Conservation (phyloP, 2,113 vertebrate species). For the Poeciliopsis retropinna region DNA sequence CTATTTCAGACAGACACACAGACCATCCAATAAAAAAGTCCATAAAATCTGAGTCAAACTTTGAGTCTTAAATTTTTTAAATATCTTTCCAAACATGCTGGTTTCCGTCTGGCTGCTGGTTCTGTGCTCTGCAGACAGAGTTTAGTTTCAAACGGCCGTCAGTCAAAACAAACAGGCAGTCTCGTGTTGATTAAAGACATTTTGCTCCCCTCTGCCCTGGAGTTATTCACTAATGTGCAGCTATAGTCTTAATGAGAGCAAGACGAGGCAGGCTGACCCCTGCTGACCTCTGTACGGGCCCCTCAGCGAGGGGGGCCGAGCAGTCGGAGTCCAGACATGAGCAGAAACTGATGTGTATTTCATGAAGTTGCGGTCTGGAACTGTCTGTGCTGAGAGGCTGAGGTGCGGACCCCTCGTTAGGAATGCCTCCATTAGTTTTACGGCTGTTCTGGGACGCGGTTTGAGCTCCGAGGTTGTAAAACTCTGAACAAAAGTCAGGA, state of each 20-base stretch:
- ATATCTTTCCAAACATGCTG: too few species aligned
- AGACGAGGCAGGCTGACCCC: conserved; percentile 59
- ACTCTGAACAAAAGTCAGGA: background rate
- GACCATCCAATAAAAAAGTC: too few species aligned
- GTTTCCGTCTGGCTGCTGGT: too few species aligned
- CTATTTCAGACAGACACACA: too few species aligned
- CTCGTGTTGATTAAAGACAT: conserved; percentile 55
- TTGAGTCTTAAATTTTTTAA: too few species aligned
- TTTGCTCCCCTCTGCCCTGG: conserved; percentile 49
- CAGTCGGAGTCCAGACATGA: conserved; percentile 33
- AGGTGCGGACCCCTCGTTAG: background rate
- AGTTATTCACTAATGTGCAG: conserved; percentile 63
- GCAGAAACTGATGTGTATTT: conserved; percentile 24
- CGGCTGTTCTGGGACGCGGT: background rate
- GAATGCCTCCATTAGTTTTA: background rate
- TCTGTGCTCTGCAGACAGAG: background rate
- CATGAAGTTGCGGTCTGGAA: background rate
- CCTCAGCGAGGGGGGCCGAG: conserved; percentile 38
- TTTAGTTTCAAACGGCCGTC: conserved; percentile 7
- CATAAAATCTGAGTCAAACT: too few species aligned
- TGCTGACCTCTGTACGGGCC: conserved; percentile 49
- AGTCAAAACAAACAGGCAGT: conserved; percentile 59
- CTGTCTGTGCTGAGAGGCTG: background rate
- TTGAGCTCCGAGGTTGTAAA: background rate
- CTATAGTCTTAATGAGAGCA: conserved; percentile 70